Percentiles rank a stretch among this genome's conserved stretches.
Conservation (phyloP, 2,797 vertebrate genomes). For the Philypnodon macrostomus region DNA sequence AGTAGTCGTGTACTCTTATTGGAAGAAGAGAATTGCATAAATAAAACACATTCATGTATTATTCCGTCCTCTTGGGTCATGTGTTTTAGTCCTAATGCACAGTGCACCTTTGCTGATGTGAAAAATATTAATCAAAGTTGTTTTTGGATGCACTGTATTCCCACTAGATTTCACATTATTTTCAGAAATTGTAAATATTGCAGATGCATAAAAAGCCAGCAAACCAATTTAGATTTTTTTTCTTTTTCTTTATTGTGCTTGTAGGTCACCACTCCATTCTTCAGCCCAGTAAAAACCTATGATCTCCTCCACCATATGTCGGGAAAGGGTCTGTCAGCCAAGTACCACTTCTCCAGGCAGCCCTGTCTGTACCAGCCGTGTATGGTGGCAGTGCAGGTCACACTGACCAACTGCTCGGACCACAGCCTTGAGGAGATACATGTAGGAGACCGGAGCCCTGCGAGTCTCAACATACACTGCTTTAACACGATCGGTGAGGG, state of each 20-base stretch:
- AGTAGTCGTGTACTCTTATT: constrained; percentile 38
- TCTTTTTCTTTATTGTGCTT: background rate
- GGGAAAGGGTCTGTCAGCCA: constrained; percentile 90
- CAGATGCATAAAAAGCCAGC: background rate
- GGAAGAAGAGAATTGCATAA: constrained; percentile 32
- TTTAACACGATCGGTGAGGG: constrained; percentile 88
- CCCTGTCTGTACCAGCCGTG: constrained; percentile 81
- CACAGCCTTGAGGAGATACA: constrained; percentile 85
- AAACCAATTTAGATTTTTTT: background rate
- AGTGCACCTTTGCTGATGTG: constrained; percentile 17
- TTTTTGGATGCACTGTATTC: constrained; percentile 10
- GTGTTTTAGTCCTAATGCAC: constrained; percentile 40
- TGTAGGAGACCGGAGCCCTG: constrained; percentile 78
- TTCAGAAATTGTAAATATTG: background rate
- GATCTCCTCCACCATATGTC: constrained; percentile 94
- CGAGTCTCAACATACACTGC: constrained; percentile 81
- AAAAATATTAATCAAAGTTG: constrained; percentile 8
- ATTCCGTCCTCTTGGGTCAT: constrained; percentile 38
- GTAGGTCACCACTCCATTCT: constrained; percentile 83
- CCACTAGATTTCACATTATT: constrained; percentile 4
- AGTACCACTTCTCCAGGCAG: constrained; percentile 89
- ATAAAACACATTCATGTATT: constrained; percentile 33
- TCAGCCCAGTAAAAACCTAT: constrained; percentile 81
- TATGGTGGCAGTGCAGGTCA: constrained; percentile 90
- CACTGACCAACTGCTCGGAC: constrained; percentile 84